Conservation (phyloP, 2,113 vertebrate genomes). For the Pteronura brasiliensis region DNA sequence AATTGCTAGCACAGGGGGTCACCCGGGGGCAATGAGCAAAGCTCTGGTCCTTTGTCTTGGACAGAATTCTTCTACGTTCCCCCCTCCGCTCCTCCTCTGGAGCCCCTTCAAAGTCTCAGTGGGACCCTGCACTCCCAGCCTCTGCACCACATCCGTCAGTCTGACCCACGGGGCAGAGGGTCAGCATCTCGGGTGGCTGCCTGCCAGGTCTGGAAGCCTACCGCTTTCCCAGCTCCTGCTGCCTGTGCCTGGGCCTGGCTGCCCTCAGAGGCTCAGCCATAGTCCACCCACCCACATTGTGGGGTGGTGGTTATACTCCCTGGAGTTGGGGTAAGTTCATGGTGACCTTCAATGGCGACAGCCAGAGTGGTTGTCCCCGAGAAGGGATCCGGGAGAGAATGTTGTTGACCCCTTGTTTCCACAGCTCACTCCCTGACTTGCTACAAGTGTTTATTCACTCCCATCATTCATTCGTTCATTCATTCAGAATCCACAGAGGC, state of each 20-base stretch:
- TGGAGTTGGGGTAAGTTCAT: too few relatives aligned
- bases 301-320: not conserved
- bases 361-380: not conserved
- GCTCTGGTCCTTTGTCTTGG: not conserved
- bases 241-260: not conserved
- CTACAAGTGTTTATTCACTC: not conserved
- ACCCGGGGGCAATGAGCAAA: constrained; percentile 56
- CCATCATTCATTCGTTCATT: not conserved
- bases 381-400: not conserved
- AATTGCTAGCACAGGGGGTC: constrained; percentile 23
- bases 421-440: not conserved
- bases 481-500: not conserved
- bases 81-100: not conserved
- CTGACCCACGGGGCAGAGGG: not conserved
- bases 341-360: not conserved
- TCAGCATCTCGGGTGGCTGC: not conserved
- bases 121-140: not conserved
- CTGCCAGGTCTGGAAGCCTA: not conserved
- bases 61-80: not conserved
- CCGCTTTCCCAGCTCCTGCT: not conserved
- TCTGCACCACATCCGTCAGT: not conserved
- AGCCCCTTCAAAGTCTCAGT: not conserved
- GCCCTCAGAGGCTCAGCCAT: not conserved
- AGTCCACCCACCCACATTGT: not conserved
- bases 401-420: not conserved